Evolutionary conservation across 2,888 invertebrate genomes (phyloP).

Genomic region (Aplocera efformata): DNA sequence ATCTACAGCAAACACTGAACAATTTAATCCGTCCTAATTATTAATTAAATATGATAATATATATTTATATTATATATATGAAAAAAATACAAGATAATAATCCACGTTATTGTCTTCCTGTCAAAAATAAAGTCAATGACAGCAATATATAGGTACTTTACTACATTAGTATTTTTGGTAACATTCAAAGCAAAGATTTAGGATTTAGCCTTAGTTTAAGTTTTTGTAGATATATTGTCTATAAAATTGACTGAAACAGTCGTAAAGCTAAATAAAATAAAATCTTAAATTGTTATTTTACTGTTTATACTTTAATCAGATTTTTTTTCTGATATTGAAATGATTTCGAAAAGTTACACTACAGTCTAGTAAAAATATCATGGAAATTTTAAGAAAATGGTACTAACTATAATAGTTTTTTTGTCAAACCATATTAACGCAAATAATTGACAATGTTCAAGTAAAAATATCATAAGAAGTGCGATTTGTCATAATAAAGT

Average conservation of each 20-base stretch:
- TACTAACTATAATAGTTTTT: too few species aligned
- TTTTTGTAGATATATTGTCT: conserved; percentile 59
- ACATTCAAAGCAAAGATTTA: conserved; percentile 22
- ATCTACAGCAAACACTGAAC: neutral
- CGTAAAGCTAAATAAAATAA: conserved; percentile 9
- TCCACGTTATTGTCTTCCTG: too few species aligned
- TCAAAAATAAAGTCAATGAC: too few species aligned
- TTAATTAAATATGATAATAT: too few species aligned
- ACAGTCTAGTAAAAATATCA: neutral
- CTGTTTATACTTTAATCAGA: conserved; percentile 1
- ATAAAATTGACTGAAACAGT: conserved; percentile 58
- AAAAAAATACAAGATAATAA: too few species aligned
- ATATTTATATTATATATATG: too few species aligned
- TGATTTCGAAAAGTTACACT: conserved; percentile 7
- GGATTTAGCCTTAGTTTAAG: conserved; percentile 12
- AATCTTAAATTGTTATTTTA: conserved; percentile 3
- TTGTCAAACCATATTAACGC: neutral
- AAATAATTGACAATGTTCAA: conserved; percentile 10
- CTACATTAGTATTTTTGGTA: conserved; percentile 25
- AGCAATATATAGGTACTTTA: too few species aligned
- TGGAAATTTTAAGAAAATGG: conserved; percentile 5
- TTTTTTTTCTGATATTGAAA: conserved; percentile 7
- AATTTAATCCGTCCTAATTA: neutral
- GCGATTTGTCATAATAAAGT: neutral
- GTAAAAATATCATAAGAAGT: conserved; percentile 6